Conservation (phyloP, 2,113 vertebrate species). For the Podarcis raffonei region DNA sequence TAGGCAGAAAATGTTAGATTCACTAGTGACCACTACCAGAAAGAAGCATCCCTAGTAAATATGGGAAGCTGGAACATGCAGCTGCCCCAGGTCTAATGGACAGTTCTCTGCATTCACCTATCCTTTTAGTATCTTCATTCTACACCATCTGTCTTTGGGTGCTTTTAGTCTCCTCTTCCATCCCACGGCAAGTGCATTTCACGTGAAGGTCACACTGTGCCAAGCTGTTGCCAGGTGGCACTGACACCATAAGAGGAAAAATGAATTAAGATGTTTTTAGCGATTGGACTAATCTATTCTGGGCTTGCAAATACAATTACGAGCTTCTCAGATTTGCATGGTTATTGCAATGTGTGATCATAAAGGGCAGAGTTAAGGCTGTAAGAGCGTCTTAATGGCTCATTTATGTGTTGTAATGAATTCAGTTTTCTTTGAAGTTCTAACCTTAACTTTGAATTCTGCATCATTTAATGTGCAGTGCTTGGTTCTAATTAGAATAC, state of each 20-base stretch:
- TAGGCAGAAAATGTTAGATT: not conserved
- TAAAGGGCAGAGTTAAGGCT: conserved; percentile 17
- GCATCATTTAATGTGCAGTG: not conserved
- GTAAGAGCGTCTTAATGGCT: not conserved
- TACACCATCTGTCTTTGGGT: not conserved
- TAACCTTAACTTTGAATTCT: not conserved
- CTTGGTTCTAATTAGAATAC: not conserved
- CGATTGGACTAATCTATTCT: not conserved
- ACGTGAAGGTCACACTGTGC: not conserved
- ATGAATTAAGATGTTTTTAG: not conserved
- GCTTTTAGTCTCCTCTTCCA: not conserved
- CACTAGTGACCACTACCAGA: not conserved
- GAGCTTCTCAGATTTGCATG: not conserved
- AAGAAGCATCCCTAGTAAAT: not conserved
- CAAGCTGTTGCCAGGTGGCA: not conserved
- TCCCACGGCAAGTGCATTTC: not conserved
- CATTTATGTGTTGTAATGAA: not conserved
- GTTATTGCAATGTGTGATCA: not conserved
- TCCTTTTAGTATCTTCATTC: not conserved
- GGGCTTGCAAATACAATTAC: not conserved
- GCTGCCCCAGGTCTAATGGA: not conserved
- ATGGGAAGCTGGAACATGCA: not conserved
- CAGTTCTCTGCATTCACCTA: not conserved
- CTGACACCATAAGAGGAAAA: not conserved
- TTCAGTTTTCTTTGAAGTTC: not conserved